Conservation (phyloP, 2,888 invertebrate species). For the Hedya salicella region DNA sequence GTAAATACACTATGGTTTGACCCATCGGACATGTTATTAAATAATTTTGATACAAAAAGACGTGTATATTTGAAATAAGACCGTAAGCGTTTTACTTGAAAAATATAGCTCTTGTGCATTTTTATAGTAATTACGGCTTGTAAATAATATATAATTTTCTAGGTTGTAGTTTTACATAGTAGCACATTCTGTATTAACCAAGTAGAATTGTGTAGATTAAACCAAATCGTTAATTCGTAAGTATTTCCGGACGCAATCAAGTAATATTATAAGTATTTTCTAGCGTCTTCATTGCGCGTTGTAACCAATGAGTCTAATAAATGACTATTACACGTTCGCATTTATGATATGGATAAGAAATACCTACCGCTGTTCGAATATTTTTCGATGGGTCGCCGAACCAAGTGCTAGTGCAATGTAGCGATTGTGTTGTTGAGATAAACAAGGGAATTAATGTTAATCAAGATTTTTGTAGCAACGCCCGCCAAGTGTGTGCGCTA, state of each 20-base stretch:
- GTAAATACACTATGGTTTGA: slow-evolving; percentile 52
- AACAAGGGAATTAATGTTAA: background rate
- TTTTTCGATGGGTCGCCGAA: too few species aligned
- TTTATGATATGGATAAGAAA: too few species aligned
- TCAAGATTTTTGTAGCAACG: background rate
- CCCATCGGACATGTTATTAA: slow-evolving; percentile 55
- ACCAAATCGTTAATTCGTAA: background rate
- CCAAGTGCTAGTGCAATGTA: slow-evolving; percentile 45
- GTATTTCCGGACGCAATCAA: background rate
- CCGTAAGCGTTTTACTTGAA: slow-evolving; percentile 44
- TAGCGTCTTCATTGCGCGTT: too few species aligned
- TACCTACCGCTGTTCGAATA: too few species aligned
- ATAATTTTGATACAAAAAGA: slow-evolving; percentile 50
- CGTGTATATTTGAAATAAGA: slow-evolving; percentile 43
- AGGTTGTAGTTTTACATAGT: slow-evolving; percentile 1
- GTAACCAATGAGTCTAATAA: too few species aligned
- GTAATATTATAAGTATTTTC: too few species aligned
- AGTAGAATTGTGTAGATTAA: background rate
- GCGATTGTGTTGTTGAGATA: background rate
- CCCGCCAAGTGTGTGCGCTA: slow-evolving; percentile 71
- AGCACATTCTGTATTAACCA: slow-evolving; percentile 14
- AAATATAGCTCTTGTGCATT: slow-evolving; percentile 44
- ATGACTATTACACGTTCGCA: too few species aligned
- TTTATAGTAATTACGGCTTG: slow-evolving; percentile 31
- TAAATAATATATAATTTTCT: slow-evolving; percentile 34